Percentiles rank a stretch among this genome's conserved stretches.
Evolutionary conservation across 2,888 invertebrate genomes (phyloP).

Genomic region (Crossocerus cetratus): DNA sequence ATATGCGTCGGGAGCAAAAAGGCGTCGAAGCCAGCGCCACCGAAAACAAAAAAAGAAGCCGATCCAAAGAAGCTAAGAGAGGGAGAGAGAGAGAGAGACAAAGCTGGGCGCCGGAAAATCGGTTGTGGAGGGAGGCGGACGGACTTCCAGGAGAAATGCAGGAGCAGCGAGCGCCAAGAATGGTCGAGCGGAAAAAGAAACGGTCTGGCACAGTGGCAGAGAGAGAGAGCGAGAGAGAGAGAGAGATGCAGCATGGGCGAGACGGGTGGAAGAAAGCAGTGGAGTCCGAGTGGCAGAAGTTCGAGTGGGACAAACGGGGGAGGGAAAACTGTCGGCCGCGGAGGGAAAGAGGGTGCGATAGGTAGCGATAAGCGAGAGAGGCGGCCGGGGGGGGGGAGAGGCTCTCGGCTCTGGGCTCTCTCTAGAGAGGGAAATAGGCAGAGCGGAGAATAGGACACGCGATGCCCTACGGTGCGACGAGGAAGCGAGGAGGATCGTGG

Average conservation of each 20-base stretch:
- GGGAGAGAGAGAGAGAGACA: not conserved
- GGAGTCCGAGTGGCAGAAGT: slow-evolving; percentile 1
- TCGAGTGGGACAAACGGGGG: not conserved
- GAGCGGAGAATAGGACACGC: not conserved
- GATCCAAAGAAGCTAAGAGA: too few species aligned
- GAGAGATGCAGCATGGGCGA: not conserved
- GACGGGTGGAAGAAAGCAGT: not conserved
- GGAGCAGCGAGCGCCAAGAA: slow-evolving; percentile 4
- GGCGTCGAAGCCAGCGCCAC: not conserved
- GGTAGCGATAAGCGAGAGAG: slow-evolving; percentile 26
- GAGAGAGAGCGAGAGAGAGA: slow-evolving; percentile 9
- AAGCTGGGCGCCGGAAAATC: not conserved
- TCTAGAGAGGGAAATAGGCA: not conserved
- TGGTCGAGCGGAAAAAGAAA: not conserved
- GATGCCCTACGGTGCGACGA: slow-evolving; percentile 30
- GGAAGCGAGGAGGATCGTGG: slow-evolving; percentile 49
- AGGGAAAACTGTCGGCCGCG: not conserved
- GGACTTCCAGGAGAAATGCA: slow-evolving; percentile 7
- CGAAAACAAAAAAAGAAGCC: too few species aligned
- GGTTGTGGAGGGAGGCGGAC: not conserved
- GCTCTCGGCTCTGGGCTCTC: too few species aligned
- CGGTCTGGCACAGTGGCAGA: not conserved
- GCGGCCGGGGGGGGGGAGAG: not conserved
- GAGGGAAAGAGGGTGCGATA: slow-evolving; percentile 23
- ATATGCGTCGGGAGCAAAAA: slow-evolving; percentile 1